These are phyloP conservation scores for Malurus alboscapulatus DNA, from an alignment of 2,113 vertebrate species.

Conservation along the genomic window DNA sequence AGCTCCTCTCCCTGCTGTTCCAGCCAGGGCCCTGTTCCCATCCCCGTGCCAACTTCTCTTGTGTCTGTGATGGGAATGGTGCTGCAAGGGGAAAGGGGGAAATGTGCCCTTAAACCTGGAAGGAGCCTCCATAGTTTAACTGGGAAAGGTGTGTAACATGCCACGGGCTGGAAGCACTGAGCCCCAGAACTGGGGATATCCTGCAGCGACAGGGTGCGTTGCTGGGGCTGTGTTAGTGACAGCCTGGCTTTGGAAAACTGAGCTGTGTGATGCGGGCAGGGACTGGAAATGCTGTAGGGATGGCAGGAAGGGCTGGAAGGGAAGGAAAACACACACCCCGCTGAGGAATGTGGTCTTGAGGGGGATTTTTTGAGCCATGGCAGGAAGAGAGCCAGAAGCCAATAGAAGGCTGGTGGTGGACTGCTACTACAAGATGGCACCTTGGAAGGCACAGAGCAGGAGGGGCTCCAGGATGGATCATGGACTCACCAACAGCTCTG, in stretches of 20 bases:
- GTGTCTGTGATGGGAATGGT: neutral
- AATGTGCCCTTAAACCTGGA: rapidly evolving
- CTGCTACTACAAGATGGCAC: too few relatives aligned
- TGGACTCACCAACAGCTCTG: neutral
- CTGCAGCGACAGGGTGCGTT: rapidly evolving
- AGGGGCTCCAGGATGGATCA: neutral
- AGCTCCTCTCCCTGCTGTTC: neutral
- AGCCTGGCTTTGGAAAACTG: neutral
- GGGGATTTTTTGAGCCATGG: rapidly evolving
- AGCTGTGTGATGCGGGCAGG: rapidly evolving
- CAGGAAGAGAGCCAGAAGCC: neutral
- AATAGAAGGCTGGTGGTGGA: rapidly evolving
- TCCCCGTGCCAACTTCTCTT: rapidly evolving
- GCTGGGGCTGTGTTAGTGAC: neutral
- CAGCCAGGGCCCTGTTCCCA: neutral
- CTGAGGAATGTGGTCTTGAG: neutral
- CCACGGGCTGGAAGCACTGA: neutral
- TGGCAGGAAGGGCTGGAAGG: neutral
- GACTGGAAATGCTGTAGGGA: neutral
- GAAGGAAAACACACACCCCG: neutral
- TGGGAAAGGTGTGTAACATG: rapidly evolving
- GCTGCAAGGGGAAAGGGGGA: rapidly evolving
- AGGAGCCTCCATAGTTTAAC: rapidly evolving
- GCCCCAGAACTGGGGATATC: rapidly evolving
- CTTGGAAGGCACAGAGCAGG: rapidly evolving